Evolutionary conservation across 2,888 invertebrate species (phyloP), one percentile per base, ranked within the genome.

Genomic region (Trichogramma evanescens): DNA sequence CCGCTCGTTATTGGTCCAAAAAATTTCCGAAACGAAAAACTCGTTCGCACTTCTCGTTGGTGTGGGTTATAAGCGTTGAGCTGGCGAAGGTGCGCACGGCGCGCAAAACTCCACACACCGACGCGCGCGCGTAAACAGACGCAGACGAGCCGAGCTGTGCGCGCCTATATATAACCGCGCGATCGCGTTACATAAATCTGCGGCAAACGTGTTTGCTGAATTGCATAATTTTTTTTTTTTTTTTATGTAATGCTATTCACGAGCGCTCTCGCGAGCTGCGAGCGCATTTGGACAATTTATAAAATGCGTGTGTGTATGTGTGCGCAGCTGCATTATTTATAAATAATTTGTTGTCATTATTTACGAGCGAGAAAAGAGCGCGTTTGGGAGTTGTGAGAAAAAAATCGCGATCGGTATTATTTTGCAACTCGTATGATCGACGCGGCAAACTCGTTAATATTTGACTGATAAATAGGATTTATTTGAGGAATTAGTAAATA

Each of bases 181-280:
- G 43, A 46, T 13, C 7, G 50, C 45, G 56, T 62, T 62, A 59
- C 54, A 50, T 62, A 62, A 62, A 62, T 56, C 56, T 45, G 26
- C 26, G 55, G 38, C 46, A 59, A 62, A 59, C 50, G 44, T 56
- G 59, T 54, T 56, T 58, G 44, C 42, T 50, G 51, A 56, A 59
- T 62, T 62, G 56, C 62, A 62, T 59, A 62, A 62, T 62, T 59
- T 62, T 62, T 56, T 59, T 62, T 62, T 59, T 62, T 62, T 56
- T 59, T 62, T 62, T 62, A 62, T 59, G 54, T 62, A 62, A 62
- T 56, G 50, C 42, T 54, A 56, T 62, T 45, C 52, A 38, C 51
- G 40, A n/a, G 51, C 26, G 4, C 49, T 38, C 5, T 8, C 26
- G 13, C n/a, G 8, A 7, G 6, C 8, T 43, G 26, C 26, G 3